These are phyloP conservation scores for Nomada flava DNA, from an alignment of 2,888 invertebrate genomes.

Conservation along the genomic window DNA sequence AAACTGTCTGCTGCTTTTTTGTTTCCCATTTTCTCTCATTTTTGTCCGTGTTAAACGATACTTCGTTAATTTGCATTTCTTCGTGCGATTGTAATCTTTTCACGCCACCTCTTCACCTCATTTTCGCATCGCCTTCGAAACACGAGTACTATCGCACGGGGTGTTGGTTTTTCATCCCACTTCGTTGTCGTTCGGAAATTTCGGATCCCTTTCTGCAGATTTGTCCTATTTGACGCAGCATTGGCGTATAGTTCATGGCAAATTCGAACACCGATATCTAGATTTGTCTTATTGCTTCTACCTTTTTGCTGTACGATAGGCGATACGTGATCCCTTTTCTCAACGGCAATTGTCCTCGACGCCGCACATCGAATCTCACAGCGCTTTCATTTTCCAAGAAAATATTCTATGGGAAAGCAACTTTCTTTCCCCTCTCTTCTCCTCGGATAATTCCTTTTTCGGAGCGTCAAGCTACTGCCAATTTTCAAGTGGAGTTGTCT, in stretches of 20 bases:
- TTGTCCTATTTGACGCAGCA: conserved; percentile 47
- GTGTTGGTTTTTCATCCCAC: neutral
- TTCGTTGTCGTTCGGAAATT: conserved; percentile 19
- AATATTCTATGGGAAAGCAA: conserved; percentile 8
- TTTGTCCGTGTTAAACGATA: conserved; percentile 6
- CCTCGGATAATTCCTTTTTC: too few species aligned
- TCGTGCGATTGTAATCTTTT: neutral
- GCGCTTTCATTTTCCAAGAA: neutral
- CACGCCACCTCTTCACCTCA: neutral
- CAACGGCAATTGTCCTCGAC: neutral
- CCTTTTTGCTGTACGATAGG: conserved; percentile 28
- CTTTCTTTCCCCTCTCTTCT: neutral
- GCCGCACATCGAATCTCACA: conserved; percentile 21
- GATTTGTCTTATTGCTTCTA: conserved; percentile 38
- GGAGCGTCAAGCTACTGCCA: neutral
- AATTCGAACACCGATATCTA: conserved; percentile 57
- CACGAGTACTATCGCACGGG: neutral
- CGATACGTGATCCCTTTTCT: neutral
- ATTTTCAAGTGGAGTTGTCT: neutral
- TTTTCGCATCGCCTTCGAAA: neutral
- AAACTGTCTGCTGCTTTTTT: neutral
- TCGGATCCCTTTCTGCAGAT: conserved; percentile 36
- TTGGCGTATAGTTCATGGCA: conserved; percentile 37
- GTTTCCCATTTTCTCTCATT: conserved; percentile 21
- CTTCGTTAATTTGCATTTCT: conserved; percentile 11